Base-by-base conservation (phyloP, 2,888 invertebrate genomes). In the Lacanobia oleracea region DNA sequence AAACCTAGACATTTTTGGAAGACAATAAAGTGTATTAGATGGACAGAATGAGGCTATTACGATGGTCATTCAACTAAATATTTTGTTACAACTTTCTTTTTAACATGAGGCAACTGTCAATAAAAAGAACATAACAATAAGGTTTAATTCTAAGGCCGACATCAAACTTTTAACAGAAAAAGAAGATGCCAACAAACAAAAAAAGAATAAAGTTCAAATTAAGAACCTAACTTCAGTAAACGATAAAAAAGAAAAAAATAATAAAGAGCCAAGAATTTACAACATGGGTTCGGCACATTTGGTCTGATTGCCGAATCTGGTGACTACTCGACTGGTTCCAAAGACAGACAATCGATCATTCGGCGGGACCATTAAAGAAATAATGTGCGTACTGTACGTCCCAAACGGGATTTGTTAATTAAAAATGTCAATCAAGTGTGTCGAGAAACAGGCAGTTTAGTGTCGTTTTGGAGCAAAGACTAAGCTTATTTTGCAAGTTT, bases 361-460 rank as follows among this genome's bases (percentile, higher is more conserved):
- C 83, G 75, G 79, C 82, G 83, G 79, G 54, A 64, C 74, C 81
- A 82, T 86, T 85, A 82, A 76, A 82, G 79, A 82, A 87, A 84
- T 86, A 88, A 86, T 78, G 78, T 75, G 67, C 72, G 70, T 23
- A 79, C 71, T 75, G 88, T 82, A 85, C 77, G 76, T 81, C 83
- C 81, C 87, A 88, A 89, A 90, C 87, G 87, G 86, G 87, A 86
- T 86, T 89, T 88, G 91, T 92, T 94, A 94, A 94, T 95, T 94
- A 94, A 94, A 93, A 92, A 91, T 91, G 94, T 94, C 94, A 93
- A 92, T 94, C 94, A 94, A 83, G 85, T 77, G 85, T 77, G 82
- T 81, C 81, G 80, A 76, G 87, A 81, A 76, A 86, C 84, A 82
- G 89, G 74, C 86, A 87, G 89, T 91, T 90, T 89, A 87, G 88